Conservation (phyloP, 1,140 invertebrate genomes). For the Psilanteris sp. region DNA sequence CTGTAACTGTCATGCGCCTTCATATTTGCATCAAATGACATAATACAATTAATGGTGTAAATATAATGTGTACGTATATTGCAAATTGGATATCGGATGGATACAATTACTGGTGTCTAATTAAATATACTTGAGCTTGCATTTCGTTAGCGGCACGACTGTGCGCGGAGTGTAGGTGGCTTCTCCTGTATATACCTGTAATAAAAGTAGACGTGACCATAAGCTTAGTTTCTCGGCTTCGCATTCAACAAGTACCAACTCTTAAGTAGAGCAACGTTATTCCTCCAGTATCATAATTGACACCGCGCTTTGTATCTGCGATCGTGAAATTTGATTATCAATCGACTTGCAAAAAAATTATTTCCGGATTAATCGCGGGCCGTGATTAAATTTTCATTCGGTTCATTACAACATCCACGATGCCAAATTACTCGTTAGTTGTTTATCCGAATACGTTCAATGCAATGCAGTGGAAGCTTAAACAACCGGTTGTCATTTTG, state of each 20-base stretch:
- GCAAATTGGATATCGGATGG: too few species aligned
- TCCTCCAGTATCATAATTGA: slow-evolving; percentile 27
- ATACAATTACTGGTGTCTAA: too few species aligned
- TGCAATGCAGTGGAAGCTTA: too few species aligned
- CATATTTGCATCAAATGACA: too few species aligned
- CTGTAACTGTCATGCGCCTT: too few species aligned
- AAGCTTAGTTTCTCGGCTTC: slow-evolving; percentile 18
- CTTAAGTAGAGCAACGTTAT: slow-evolving; percentile 41
- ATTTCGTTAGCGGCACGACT: neutral
- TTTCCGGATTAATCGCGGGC: slow-evolving; percentile 14
- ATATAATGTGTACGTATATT: too few species aligned
- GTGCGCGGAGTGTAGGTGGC: neutral
- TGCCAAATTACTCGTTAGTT: neutral
- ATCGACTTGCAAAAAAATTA: slow-evolving; percentile 25
- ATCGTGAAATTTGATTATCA: slow-evolving; percentile 29
- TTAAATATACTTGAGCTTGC: too few species aligned
- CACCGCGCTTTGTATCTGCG: slow-evolving; percentile 2
- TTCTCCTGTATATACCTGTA: slow-evolving; percentile 15
- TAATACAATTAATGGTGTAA: too few species aligned
- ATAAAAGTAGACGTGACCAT: slow-evolving; percentile 50
- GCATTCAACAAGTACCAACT: slow-evolving; percentile 40
- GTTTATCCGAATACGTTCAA: too few species aligned
- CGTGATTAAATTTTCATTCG: slow-evolving; percentile 13
- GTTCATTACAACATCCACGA: neutral
- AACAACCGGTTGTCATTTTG: too few species aligned